Evolutionary conservation across 2,113 vertebrate genomes (phyloP).

Genomic region (Sakesphorus luctuosus): DNA sequence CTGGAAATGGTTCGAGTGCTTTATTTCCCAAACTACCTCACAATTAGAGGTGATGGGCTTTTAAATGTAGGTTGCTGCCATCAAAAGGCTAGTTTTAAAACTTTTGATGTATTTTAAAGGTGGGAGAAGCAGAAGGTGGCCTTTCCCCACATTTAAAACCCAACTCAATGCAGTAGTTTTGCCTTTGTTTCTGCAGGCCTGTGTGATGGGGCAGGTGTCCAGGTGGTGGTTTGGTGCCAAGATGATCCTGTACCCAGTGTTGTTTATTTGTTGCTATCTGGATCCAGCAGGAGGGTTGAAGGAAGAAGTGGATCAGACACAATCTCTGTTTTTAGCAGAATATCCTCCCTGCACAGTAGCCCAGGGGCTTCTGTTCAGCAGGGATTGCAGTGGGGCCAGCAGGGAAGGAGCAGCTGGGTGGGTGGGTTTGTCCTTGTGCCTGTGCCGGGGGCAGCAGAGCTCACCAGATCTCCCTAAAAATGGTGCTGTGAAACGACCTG

Average conservation of each 20-base stretch:
- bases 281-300: neutral
- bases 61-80: neutral
- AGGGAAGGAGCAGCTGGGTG: neutral
- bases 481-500: fast-evolving
- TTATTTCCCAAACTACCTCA: neutral
- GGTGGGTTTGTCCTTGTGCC: neutral
- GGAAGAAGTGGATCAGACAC: neutral
- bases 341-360: neutral
- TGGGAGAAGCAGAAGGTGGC: neutral
- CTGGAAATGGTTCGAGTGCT: neutral
- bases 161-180: fast-evolving
- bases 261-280: neutral
- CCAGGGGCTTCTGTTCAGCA: neutral
- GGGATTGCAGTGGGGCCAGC: fast-evolving
- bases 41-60: neutral
- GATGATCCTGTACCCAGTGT: neutral
- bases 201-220: neutral
- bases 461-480: neutral
- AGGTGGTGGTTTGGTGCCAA: neutral
- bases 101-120: too few species aligned
- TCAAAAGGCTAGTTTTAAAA: neutral
- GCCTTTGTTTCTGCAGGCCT: neutral
- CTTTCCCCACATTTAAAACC: neutral
- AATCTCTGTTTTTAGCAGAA: neutral
- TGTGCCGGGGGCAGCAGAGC: fast-evolving